Conservation (phyloP, 2,113 vertebrate genomes). For the Cryptomyrus ogoouensis region DNA sequence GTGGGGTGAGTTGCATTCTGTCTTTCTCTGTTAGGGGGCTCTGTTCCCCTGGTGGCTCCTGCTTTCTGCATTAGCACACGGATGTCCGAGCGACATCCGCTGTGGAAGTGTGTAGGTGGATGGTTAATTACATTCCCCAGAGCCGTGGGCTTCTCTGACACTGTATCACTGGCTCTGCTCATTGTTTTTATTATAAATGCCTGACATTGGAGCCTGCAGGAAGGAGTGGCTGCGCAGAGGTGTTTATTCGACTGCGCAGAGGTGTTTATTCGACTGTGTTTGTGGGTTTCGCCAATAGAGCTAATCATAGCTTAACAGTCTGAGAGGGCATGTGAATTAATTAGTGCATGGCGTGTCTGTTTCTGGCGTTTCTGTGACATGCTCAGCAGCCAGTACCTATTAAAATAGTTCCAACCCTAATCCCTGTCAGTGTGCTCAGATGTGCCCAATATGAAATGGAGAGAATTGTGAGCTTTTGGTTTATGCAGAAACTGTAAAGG, state of each 20-base stretch:
- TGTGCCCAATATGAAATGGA: neutral
- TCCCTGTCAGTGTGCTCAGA: neutral
- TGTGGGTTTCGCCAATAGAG: neutral
- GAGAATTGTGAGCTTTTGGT: neutral
- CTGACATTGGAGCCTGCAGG: neutral
- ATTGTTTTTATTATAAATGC: neutral
- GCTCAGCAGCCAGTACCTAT: neutral
- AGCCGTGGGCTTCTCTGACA: neutral
- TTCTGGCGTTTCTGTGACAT: neutral
- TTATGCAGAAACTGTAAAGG: neutral
- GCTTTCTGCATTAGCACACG: neutral
- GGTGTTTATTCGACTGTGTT: neutral
- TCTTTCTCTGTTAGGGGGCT: neutral
- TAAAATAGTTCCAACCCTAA: neutral
- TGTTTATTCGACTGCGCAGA: neutral
- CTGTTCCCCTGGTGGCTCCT: neutral
- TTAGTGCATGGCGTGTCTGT: neutral
- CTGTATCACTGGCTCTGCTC: neutral
- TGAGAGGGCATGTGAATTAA: neutral
- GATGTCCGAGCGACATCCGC: neutral
- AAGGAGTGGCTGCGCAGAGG: neutral
- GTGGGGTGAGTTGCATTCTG: conserved; percentile 43
- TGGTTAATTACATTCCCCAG: neutral
- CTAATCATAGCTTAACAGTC: neutral
- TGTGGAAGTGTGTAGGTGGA: neutral